Evolutionary conservation across 2,797 vertebrate genomes (phyloP).

Genomic region (Loriculus beryllinus): DNA sequence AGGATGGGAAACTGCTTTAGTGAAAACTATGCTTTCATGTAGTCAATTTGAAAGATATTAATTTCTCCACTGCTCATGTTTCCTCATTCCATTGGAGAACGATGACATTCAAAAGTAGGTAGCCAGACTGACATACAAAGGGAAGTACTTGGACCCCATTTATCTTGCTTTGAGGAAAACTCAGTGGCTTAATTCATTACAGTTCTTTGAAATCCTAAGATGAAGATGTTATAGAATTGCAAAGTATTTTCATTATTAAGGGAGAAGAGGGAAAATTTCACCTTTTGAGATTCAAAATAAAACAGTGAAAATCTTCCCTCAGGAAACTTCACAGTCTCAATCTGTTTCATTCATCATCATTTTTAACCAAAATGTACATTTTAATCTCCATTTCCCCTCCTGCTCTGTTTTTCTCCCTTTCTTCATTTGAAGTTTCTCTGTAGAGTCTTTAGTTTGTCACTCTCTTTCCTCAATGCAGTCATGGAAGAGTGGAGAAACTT

Average conservation of each 20-base stretch:
- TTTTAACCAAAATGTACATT: not conserved
- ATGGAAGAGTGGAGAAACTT: not conserved
- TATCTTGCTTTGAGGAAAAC: conserved; percentile 25
- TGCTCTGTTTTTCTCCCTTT: not conserved
- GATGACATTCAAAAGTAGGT: conserved; percentile 20
- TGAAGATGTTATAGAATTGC: not conserved
- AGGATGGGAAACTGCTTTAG: not conserved
- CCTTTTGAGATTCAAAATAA: not conserved
- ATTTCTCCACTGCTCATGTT: conserved; percentile 16
- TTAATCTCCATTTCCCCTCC: not conserved
- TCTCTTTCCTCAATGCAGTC: not conserved
- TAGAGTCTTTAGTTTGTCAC: not conserved
- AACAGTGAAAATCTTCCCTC: not conserved
- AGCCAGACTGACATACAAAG: conserved; percentile 12
- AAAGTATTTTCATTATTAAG: not conserved
- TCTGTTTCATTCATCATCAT: not conserved
- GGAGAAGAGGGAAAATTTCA: not conserved
- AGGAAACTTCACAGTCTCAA: not conserved
- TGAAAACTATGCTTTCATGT: conserved; percentile 51
- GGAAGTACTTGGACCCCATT: not conserved
- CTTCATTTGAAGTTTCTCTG: not conserved
- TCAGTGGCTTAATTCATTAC: conserved; percentile 5
- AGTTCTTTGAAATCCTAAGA: conserved; percentile 23
- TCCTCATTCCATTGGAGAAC: not conserved
- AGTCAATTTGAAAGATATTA: conserved; percentile 31